Conservation (phyloP, 2,113 vertebrate species). For the Perca fluviatilis region DNA sequence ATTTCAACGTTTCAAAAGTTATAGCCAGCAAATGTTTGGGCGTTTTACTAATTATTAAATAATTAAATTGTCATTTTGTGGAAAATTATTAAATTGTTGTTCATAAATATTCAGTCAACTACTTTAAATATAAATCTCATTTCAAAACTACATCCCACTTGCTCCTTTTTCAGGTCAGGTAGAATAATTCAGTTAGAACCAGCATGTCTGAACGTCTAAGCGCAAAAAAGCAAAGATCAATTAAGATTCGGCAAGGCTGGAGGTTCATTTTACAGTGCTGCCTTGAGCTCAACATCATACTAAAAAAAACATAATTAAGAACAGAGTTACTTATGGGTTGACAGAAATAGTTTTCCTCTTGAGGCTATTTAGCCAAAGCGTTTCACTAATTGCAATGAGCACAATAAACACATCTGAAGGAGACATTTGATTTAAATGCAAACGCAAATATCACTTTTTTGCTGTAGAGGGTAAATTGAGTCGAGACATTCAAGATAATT, state of each 20-base stretch:
- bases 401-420: conserved; percentile 23
- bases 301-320: conserved; percentile 31
- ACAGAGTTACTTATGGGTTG: conserved; percentile 18
- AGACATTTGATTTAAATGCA: conserved; percentile 49
- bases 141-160: conserved; percentile 3
- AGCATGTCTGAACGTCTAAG: background rate
- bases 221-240: conserved; percentile 27
- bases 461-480: conserved; percentile 19
- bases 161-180: conserved; percentile 20
- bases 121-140: background rate
- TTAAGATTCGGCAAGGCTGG: conserved; percentile 32
- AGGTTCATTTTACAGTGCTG: conserved; percentile 32
- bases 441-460: conserved; percentile 30
- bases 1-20: no score
- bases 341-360: conserved; percentile 19
- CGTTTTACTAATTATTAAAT: background rate
- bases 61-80: background rate
- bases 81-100: background rate
- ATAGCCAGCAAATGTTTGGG: background rate
- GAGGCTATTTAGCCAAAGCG: conserved; percentile 22
- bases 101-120: background rate
- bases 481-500: conserved; percentile 33
- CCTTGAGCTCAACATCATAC: conserved; percentile 38
- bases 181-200: conserved; percentile 4
- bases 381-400: conserved; percentile 43